Conservation (phyloP, 2,888 invertebrate genomes). For the Temnothorax rugatulus region DNA sequence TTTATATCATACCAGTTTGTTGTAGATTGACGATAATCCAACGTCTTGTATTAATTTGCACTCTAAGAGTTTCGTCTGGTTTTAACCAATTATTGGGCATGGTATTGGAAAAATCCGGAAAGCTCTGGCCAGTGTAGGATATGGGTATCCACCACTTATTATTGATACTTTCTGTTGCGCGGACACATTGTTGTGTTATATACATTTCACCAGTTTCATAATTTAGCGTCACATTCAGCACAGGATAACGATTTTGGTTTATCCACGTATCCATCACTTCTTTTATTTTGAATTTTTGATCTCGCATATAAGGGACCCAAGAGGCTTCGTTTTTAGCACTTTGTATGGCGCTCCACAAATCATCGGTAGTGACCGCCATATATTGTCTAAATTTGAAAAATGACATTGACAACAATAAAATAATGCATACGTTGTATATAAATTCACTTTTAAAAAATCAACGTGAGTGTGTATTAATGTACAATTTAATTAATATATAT, state of each 20-base stretch:
- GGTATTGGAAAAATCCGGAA: conserved; percentile 56
- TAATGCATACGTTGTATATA: no score
- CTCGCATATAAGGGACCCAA: no score
- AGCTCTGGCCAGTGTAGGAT: conserved; percentile 59
- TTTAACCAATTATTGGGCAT: conserved; percentile 55
- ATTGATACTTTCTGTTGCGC: no score
- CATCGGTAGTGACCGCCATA: conserved; percentile 36
- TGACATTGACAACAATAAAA: no score
- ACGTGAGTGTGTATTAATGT: no score
- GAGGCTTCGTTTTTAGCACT: conserved; percentile 24
- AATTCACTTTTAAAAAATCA: no score
- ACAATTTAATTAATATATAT: no score
- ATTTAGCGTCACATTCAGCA: conserved; percentile 59
- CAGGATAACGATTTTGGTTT: conserved; percentile 58
- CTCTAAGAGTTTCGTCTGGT: conserved; percentile 35
- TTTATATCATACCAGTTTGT: conserved; percentile 87
- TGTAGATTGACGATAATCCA: conserved; percentile 82
- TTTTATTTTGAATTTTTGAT: conserved; percentile 14
- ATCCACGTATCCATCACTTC: conserved; percentile 63
- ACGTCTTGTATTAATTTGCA: neutral
- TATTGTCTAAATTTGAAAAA: neutral
- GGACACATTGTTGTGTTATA: conserved; percentile 17
- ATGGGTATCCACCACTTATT: conserved; percentile 78
- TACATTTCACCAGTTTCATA: conserved; percentile 50
- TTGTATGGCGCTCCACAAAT: conserved; percentile 65